Conservation (phyloP, 2,113 vertebrate species). For the Gobius niger region DNA sequence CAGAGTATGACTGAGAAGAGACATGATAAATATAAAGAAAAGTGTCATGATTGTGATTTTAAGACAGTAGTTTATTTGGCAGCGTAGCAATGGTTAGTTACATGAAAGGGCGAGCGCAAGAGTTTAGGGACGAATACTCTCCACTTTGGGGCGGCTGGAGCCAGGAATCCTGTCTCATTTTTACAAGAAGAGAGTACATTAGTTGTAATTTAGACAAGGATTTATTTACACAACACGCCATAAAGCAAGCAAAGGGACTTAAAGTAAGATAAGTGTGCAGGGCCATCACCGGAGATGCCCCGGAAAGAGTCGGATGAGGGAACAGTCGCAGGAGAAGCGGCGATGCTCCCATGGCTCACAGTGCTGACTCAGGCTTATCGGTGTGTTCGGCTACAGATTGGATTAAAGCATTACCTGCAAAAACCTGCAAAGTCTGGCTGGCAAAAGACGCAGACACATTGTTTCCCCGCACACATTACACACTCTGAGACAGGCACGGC, state of each 20-base stretch:
- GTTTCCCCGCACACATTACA: constrained; percentile 1
- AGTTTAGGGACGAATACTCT: too few relatives aligned
- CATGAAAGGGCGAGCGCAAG: too few relatives aligned
- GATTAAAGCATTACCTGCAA: constrained; percentile 58
- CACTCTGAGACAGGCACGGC: constrained; percentile 3
- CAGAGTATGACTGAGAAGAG: too few relatives aligned
- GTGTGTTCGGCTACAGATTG: constrained; percentile 41
- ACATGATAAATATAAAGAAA: too few relatives aligned
- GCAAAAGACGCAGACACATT: constrained; percentile 17
- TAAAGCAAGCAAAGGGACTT: constrained; percentile 5
- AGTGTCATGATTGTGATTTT: too few relatives aligned
- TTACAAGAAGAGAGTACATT: not conserved
- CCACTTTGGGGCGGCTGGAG: too few relatives aligned
- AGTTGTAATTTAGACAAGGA: constrained; percentile 4
- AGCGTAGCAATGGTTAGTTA: too few relatives aligned
- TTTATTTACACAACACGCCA: not conserved
- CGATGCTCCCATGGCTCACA: constrained; percentile 29
- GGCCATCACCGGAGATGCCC: constrained; percentile 13
- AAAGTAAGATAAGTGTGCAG: not conserved
- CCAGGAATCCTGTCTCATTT: constrained; percentile 1
- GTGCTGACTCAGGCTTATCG: constrained; percentile 57
- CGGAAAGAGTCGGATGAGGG: constrained; percentile 11
- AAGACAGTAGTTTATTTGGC: too few relatives aligned
- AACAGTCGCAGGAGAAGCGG: constrained; percentile 23
- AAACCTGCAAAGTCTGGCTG: constrained; percentile 51